A percentile compares a stretch with the other conserved stretches of the same genome.
Conservation (phyloP, 2,888 invertebrate species). For the Leptinotarsa peninsularis region DNA sequence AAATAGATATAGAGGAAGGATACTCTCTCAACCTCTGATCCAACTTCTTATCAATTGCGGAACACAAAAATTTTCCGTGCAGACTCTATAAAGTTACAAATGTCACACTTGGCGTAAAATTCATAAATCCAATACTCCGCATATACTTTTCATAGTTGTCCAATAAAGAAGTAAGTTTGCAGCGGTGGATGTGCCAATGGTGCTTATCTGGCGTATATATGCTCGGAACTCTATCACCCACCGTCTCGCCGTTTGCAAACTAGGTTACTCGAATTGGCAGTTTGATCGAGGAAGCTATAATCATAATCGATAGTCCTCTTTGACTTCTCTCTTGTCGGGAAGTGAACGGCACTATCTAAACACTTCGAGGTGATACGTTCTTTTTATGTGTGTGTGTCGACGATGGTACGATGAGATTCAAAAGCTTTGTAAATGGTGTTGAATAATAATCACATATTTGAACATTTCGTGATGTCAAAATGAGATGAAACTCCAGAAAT, state of each 20-base stretch:
- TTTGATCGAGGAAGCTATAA: constrained; percentile 51
- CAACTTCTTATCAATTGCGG: background rate
- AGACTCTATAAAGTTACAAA: constrained; percentile 7
- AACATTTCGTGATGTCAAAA: too few species aligned
- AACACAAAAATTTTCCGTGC: constrained; percentile 2
- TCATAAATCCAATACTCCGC: constrained; percentile 25
- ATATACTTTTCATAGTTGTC: constrained; percentile 28
- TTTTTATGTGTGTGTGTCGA: background rate
- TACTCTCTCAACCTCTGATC: too few species aligned
- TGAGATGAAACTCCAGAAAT: too few species aligned
- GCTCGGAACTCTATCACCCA: constrained; percentile 49
- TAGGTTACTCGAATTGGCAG: constrained; percentile 55
- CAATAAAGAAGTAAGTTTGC: constrained; percentile 33
- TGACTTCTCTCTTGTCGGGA: constrained; percentile 19
- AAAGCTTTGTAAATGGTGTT: too few species aligned
- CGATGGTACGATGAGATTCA: too few species aligned
- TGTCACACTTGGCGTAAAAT: constrained; percentile 5
- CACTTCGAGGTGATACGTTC: background rate
- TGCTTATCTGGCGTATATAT: constrained; percentile 47
- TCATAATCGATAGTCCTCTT: constrained; percentile 54
- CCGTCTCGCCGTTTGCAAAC: constrained; percentile 48
- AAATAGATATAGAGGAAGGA: too few species aligned
- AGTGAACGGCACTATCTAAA: constrained; percentile 3
- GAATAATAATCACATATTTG: too few species aligned
- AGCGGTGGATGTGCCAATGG: constrained; percentile 7